Base-by-base conservation (phyloP, 30 jellyfish, hydroid and myxozoan species). In the Catostylus mosaicus region DNA sequence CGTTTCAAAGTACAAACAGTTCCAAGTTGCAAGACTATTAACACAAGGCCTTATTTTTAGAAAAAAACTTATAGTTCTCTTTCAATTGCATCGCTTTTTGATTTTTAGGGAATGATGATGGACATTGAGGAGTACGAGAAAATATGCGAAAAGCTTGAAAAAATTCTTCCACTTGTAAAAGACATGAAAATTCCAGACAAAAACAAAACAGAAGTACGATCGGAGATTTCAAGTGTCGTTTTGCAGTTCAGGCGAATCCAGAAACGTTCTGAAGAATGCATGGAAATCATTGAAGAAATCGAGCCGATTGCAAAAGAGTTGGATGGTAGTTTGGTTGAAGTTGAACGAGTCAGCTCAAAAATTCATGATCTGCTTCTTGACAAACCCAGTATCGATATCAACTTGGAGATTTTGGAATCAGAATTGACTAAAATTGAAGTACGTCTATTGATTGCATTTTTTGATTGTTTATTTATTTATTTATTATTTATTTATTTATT, bases 361-460 rank as follows among this genome's bases (percentile, higher is more conserved):
- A 83, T 84, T 34, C 78, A 74, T 18, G 90, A 68, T 6, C 78
- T 78, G 71, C 57, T 91, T n/a, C 37, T 45, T 11, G 87, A 71
- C 23, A 83, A 74, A 65, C 95, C 87, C 52, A 77, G 86, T 50
- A 70, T 85, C 5, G 96, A 88, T 24, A 88, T 73, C 24, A 88
- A 85, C 66, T 63, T 91, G 46, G 84, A 74, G 23, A 60, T 48
- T 6, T 38, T 91, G 34, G 78, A 52, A 32, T 20, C 46, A 10
- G 98, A 91, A 75, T 35, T 85, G 20, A 73, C 26, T 20, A 73
- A 90, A 30, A 60, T 91, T 19, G 88, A 91, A 91, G 98, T 85
- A 78, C 20, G 32, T 8, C 77, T 8, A 64, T 23, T 27, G 3
- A 56, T 56, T 4, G 10, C 26, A 23, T 10, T 22, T 20, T 61